Evolutionary conservation across 2,888 invertebrate genomes (phyloP).

Genomic region (Agapostemon virescens): DNA sequence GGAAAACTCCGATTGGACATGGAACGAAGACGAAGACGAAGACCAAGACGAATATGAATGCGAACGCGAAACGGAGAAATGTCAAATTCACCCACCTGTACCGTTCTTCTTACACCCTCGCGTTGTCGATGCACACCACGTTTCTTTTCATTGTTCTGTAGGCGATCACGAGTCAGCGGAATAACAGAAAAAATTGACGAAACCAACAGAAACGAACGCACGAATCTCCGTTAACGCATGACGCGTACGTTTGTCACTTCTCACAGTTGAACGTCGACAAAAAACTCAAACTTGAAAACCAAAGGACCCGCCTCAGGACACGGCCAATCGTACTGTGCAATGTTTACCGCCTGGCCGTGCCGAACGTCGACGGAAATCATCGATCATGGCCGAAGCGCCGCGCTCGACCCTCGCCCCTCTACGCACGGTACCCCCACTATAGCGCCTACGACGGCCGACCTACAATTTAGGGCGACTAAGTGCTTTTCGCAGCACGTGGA

Average conservation of each 20-base stretch:
- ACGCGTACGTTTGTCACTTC: conserved; percentile 47
- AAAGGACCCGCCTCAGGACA: conserved; percentile 78
- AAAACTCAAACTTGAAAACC: conserved; percentile 71
- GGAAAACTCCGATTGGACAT: not conserved
- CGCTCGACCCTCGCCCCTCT: conserved; percentile 60
- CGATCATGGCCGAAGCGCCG: conserved; percentile 71
- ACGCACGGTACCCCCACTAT: conserved; percentile 39
- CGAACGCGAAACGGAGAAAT: conserved; percentile 13
- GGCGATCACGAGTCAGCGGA: not conserved
- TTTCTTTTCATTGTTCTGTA: conserved; percentile 32
- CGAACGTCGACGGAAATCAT: conserved; percentile 70
- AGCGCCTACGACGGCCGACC: conserved; percentile 73
- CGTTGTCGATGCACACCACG: conserved; percentile 24
- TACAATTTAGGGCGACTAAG: conserved; percentile 77
- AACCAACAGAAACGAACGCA: conserved; percentile 4
- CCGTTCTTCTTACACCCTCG: conserved; percentile 22
- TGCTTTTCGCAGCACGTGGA: conserved; percentile 77
- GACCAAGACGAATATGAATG: too few relatives aligned
- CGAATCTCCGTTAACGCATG: conserved; percentile 26
- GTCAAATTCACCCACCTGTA: conserved; percentile 52
- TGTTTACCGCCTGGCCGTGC: conserved; percentile 78
- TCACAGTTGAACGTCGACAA: conserved; percentile 45
- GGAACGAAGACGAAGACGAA: too few relatives aligned
- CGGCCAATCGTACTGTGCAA: conserved; percentile 78
- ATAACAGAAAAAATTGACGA: conserved; percentile 5